Evolutionary conservation across 2,888 invertebrate genomes (phyloP).

Genomic region (Eremobia ochroleuca): DNA sequence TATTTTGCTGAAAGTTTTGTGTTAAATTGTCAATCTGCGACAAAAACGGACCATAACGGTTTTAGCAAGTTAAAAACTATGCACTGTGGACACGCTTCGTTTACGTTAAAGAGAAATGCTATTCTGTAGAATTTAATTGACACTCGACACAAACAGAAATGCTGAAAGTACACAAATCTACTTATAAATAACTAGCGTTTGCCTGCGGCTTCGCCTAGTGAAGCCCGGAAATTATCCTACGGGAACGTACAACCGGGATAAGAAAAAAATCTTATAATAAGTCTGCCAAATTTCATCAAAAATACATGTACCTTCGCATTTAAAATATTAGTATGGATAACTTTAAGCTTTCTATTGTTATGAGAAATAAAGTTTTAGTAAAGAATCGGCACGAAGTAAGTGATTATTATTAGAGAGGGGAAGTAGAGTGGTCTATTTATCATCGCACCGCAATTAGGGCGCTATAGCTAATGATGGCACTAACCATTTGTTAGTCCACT

Average conservation of each 20-base stretch:
- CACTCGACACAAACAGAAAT: slow-evolving; percentile 19
- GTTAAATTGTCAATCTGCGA: slow-evolving; percentile 39
- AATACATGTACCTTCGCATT: background rate
- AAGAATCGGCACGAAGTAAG: slow-evolving; percentile 44
- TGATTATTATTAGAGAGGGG: slow-evolving; percentile 63
- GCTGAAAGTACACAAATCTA: background rate
- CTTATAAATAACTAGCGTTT: background rate
- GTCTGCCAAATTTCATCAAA: background rate
- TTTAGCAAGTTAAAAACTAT: slow-evolving; percentile 49
- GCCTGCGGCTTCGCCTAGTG: background rate
- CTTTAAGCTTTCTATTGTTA: slow-evolving; percentile 30
- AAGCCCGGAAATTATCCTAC: background rate
- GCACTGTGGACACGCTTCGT: slow-evolving; percentile 43
- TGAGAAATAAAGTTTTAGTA: slow-evolving; percentile 42
- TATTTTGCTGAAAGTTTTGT: slow-evolving; percentile 11
- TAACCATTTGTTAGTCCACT: slow-evolving; percentile 49
- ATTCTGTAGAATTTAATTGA: slow-evolving; percentile 41
- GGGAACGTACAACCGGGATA: background rate
- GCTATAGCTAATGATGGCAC: slow-evolving; percentile 51
- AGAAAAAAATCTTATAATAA: background rate
- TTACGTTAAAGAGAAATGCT: slow-evolving; percentile 32
- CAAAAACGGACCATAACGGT: slow-evolving; percentile 40
- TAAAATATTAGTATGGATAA: background rate
- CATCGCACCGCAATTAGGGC: slow-evolving; percentile 60
- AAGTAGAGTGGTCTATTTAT: slow-evolving; percentile 65